Base-by-base conservation (phyloP, 23 tunicate species). In the Trididemnum nubilum region DNA sequence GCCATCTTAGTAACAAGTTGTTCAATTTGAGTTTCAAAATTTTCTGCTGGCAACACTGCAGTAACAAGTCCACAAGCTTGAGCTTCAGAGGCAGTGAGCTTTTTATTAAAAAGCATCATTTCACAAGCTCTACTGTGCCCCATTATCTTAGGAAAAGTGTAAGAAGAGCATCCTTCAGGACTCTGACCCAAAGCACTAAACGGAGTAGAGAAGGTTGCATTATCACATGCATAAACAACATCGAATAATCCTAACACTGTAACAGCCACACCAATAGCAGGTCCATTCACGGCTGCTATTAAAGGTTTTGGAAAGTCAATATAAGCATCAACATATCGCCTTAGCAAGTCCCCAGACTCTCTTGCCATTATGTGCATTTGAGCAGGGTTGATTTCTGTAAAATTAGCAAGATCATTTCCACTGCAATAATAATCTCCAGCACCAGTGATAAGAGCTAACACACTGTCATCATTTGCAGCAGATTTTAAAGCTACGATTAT, bases 231-330 rank as follows among this genome's bases (percentile, higher is more conserved):
- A 76, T 74, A 87, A 30, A 96, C 97, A 30, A 88, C 82, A 81
- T 96, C 99, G 80, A 92, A 91, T 35, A 96, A 60, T 36, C 94
- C 96, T 0, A 96, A 75, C 50, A 80, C 82, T 0, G 99, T 91
- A 23, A 86, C 97, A 24, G 99, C 71, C n/a, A 96, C 85, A 35
- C 99, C 99, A 63, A 96, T 91, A 33, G 99, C 99, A 28, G 99
- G 99, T 44, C 99, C 99, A 70, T 96, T 96, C 3, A 87, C 85
- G 2, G 89, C 93, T 30, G 99, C 99, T 29, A 96, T 73, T 51
- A 96, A 75, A 9, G 96, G 96, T 37, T 96, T 96, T 28, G 93
- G 97, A 85, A 96, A 96, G 40, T 91, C 94, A 64, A 96, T 96
- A 80, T 70, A 96, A 9, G 97, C 90, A 40, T 81, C 30, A 9